These are phyloP conservation scores for Anastrepha ludens DNA, from an alignment of 1,140 invertebrate species.

Conservation along the genomic window DNA sequence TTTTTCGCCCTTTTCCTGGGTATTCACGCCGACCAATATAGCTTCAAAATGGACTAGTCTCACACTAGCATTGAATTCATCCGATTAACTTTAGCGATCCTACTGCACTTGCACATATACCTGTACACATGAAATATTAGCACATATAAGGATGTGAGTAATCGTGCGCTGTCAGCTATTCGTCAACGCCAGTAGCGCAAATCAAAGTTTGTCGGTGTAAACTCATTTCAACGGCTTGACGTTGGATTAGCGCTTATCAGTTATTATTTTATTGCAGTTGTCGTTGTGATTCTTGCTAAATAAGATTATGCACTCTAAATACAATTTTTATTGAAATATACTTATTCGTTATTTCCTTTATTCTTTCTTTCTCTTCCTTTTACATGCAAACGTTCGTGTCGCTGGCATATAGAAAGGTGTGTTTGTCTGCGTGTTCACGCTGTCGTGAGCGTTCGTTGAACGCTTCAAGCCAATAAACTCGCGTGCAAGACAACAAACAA, in stretches of 20 bases:
- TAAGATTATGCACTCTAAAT: conserved; percentile 37
- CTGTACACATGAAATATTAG: too few relatives aligned
- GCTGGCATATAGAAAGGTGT: not conserved
- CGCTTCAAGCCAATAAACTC: conserved; percentile 46
- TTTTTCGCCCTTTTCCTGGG: too few relatives aligned
- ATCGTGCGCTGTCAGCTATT: not conserved
- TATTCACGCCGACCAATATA: too few relatives aligned
- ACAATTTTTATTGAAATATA: not conserved
- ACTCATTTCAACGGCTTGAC: not conserved
- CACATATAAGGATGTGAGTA: too few relatives aligned
- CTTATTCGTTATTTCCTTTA: not conserved
- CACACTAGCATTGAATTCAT: too few relatives aligned
- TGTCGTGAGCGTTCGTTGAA: conserved; percentile 32
- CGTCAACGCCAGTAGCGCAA: not conserved
- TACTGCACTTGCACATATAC: too few relatives aligned
- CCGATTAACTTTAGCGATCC: too few relatives aligned
- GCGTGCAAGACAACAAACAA: conserved; percentile 9
- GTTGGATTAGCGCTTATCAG: conserved; percentile 34
- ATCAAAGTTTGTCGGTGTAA: conserved; percentile 2
- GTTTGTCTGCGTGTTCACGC: not conserved
- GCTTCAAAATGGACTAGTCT: too few relatives aligned
- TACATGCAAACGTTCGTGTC: conserved; percentile 7
- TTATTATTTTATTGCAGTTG: not conserved
- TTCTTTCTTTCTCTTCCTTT: not conserved
- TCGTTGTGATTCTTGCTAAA: not conserved